Conservation (phyloP, 2,888 invertebrate species). For the Amphipoea lucens region DNA sequence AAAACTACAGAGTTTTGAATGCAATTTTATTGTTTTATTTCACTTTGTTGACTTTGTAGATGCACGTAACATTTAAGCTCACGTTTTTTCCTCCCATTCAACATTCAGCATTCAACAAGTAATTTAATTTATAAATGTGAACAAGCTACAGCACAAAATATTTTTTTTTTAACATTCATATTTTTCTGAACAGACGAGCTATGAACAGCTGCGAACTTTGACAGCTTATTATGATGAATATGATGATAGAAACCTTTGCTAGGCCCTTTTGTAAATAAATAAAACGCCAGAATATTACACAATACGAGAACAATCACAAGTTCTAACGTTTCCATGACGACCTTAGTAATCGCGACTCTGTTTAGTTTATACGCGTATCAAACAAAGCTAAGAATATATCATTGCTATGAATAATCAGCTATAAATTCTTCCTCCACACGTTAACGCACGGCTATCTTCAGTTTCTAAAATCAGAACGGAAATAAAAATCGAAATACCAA, state of each 20-base stretch:
- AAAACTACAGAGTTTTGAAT: constrained; percentile 30
- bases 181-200: neutral
- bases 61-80: constrained; percentile 11
- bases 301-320: constrained; percentile 32
- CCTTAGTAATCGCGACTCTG: constrained; percentile 22
- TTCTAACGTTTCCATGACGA: constrained; percentile 30
- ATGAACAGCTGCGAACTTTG: neutral
- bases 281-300: constrained; percentile 6
- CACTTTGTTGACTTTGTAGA: constrained; percentile 28
- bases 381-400: constrained; percentile 54
- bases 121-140: constrained; percentile 15
- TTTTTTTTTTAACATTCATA: neutral
- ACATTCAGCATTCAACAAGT: constrained; percentile 3
- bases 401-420: constrained; percentile 60
- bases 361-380: constrained; percentile 43
- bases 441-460: constrained; percentile 43
- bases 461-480: constrained; percentile 47
- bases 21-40: constrained; percentile 26
- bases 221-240: neutral
- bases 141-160: neutral
- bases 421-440: constrained; percentile 52
- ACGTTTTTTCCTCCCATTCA: neutral
- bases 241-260: constrained; percentile 14
- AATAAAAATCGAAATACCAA: constrained; percentile 51
- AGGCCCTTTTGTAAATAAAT: constrained; percentile 41